Evolutionary conservation across 1,140 invertebrate genomes (phyloP).

Genomic region (Calliopsis andreniformis): DNA sequence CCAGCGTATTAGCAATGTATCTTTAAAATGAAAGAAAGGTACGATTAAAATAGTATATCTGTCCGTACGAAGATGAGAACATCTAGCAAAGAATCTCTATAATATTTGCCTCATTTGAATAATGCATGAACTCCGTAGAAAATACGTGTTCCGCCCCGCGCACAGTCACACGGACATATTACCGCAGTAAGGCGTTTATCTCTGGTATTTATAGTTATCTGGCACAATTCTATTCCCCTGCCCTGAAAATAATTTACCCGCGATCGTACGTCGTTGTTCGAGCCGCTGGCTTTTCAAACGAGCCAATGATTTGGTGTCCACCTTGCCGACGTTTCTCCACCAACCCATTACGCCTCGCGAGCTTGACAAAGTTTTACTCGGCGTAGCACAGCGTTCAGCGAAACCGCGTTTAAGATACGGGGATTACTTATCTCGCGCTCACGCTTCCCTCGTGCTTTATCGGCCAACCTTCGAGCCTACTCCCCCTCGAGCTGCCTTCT

Average conservation of each 20-base stretch:
- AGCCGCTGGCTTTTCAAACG: neutral
- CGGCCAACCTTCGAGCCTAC: constrained; percentile 31
- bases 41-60: neutral
- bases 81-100: neutral
- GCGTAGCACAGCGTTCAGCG: neutral
- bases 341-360: neutral
- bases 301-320: neutral
- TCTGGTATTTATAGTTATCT: constrained; percentile 18
- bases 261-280: neutral
- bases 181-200: constrained; percentile 18
- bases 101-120: constrained; percentile 9
- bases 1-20: no score
- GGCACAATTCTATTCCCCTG: constrained; percentile 1
- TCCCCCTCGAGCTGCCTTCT: neutral
- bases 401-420: constrained; percentile 28
- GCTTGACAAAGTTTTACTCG: constrained; percentile 18
- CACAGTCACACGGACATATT: constrained; percentile 1
- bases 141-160: constrained; percentile 4
- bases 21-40: no score
- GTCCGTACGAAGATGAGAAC: neutral
- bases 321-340: constrained; percentile 4
- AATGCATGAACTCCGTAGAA: neutral
- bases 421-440: constrained; percentile 58
- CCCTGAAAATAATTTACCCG: constrained; percentile 1
- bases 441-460: constrained; percentile 53